Conservation (phyloP, 1,140 invertebrate genomes). For the Lordiphosa mommai region DNA sequence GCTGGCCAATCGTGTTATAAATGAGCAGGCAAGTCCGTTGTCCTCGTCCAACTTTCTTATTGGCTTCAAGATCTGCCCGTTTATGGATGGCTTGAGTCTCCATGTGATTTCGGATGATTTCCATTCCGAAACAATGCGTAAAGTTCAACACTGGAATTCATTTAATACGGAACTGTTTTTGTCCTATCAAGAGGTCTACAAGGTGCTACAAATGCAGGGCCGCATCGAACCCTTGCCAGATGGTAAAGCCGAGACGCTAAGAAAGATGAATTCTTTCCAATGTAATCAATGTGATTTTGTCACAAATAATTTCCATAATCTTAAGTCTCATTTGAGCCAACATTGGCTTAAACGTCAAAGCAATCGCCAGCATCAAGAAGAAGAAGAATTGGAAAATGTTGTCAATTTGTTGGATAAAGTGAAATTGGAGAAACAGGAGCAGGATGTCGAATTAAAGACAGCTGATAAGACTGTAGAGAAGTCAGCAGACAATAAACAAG, state of each 20-base stretch:
- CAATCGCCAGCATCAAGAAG: constrained; percentile 8
- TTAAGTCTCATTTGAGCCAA: constrained; percentile 36
- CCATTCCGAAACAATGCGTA: constrained; percentile 29
- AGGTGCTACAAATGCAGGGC: constrained; percentile 22
- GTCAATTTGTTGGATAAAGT: constrained; percentile 22
- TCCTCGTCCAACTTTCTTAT: constrained; percentile 32
- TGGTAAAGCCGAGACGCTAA: constrained; percentile 10
- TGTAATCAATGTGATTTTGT: constrained; percentile 59
- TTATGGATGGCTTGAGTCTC: constrained; percentile 38
- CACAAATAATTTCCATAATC: neutral
- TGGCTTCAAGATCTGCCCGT: constrained; percentile 44
- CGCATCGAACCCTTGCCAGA: constrained; percentile 30
- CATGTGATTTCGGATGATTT: constrained; percentile 59
- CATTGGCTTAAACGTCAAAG: constrained; percentile 39
- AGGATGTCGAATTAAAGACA: neutral
- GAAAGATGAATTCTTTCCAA: neutral
- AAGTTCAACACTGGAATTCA: constrained; percentile 45
- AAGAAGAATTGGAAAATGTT: constrained; percentile 27
- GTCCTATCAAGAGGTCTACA: constrained; percentile 31
- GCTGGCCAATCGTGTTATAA: constrained; percentile 43
- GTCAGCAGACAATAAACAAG: neutral
- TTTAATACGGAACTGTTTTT: constrained; percentile 57
- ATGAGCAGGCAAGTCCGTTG: constrained; percentile 21
- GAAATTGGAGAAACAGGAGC: constrained; percentile 3
- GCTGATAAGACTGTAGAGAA: neutral